Percentiles rank a stretch among this genome's conserved stretches.
Evolutionary conservation across 2,888 invertebrate genomes (phyloP).

Genomic region (Elysia crispata): DNA sequence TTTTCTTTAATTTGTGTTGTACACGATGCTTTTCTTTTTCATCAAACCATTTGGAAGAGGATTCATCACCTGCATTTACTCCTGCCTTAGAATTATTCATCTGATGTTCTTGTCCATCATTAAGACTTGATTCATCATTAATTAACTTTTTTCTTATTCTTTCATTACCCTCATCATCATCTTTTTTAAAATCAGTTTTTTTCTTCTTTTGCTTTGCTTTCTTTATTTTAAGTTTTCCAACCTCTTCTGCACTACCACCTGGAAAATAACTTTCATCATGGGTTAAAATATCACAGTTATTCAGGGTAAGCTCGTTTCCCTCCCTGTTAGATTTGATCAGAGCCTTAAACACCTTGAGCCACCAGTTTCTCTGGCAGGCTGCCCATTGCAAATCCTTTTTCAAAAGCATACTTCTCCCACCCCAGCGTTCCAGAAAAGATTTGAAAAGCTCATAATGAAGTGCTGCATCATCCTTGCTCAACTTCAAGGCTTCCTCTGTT

Average conservation of each 20-base stretch:
- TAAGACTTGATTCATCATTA: background rate
- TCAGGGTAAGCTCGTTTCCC: background rate
- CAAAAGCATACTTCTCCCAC: slow-evolving; percentile 20
- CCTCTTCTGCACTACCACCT: background rate
- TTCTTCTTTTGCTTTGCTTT: background rate
- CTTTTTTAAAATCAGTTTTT: background rate
- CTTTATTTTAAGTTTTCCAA: background rate
- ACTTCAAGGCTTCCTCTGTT: background rate
- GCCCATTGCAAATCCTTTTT: slow-evolving; percentile 34
- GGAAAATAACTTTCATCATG: slow-evolving; percentile 21
- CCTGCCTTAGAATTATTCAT: background rate
- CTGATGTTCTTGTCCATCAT: too few species aligned
- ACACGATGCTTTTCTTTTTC: too few species aligned
- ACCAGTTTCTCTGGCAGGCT: slow-evolving; percentile 31
- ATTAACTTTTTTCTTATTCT: too few species aligned
- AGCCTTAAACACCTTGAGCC: background rate
- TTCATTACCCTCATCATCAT: slow-evolving; percentile 20
- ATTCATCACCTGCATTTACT: too few species aligned
- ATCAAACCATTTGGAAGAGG: too few species aligned
- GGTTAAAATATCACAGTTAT: slow-evolving; percentile 27
- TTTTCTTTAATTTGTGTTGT: too few species aligned
- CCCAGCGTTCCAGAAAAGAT: slow-evolving; percentile 24
- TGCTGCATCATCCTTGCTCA: background rate
- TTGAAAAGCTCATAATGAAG: background rate
- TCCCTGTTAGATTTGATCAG: too few species aligned